Evolutionary conservation across 2,888 invertebrate genomes (phyloP).

Genomic region (Leptodirus hochenwartii): DNA sequence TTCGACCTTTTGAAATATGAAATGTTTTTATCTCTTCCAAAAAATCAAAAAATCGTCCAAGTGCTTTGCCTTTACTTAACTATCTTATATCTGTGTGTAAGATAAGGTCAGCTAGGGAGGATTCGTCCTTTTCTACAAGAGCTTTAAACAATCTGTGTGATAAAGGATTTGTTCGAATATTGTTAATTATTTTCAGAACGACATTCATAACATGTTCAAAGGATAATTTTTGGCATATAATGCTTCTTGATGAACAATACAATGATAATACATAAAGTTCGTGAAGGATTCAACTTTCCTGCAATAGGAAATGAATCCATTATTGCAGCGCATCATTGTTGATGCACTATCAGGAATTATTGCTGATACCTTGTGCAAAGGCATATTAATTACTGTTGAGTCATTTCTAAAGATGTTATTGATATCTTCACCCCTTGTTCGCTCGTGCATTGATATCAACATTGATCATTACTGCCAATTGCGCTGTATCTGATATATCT

Average conservation of each 20-base stretch:
- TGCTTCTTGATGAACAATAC: neutral
- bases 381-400: slow-evolving; percentile 1
- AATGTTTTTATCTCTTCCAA: no score
- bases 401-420: slow-evolving; percentile 1
- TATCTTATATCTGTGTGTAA: no score
- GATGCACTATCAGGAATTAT: slow-evolving; percentile 2
- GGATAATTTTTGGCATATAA: slow-evolving; percentile 2
- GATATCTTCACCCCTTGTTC: neutral
- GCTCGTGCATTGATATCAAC: neutral
- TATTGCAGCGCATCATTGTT: neutral
- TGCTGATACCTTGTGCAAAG: neutral
- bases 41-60: no score
- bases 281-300: neutral
- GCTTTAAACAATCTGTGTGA: slow-evolving; percentile 2
- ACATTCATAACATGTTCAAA: slow-evolving; percentile 2
- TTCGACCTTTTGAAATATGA: no score
- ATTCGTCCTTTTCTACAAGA: slow-evolving; percentile 2
- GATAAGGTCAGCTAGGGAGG: no score
- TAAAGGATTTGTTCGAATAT: slow-evolving; percentile 2
- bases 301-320: slow-evolving; percentile 2
- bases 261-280: slow-evolving; percentile 1
- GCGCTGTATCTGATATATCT: neutral
- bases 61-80: no score
- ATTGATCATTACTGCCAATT: slow-evolving; percentile 1
- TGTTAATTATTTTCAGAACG: slow-evolving; percentile 2